Evolutionary conservation across 2,888 invertebrate genomes (phyloP), one percentile per base, ranked within the genome.

Genomic region (Arrhopalites spinosus): DNA sequence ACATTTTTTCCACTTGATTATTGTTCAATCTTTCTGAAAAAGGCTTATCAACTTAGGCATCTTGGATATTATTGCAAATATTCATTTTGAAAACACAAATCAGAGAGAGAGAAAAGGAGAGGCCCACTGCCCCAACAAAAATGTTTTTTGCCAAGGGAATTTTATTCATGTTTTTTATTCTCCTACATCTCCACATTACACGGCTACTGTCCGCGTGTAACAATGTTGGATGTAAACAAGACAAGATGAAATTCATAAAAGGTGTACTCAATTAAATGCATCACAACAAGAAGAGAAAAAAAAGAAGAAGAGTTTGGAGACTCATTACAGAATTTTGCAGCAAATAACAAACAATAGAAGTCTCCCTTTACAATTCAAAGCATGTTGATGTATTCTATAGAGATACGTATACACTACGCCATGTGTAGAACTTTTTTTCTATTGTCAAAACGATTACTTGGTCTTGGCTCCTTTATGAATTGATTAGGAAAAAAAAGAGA

Each of bases 21-120:
- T 30, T 69, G 69, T 56, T 25, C 17, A 29, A 69, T 69, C 29
- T 53, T 69, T 56, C 53, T 30, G n/a, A n/a, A 69, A 69, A 69
- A 69, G 69, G 53, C 30, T 69, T 69, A 69, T 69, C 69, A 17
- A 25, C 17, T 5, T 17, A 66, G 23, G 66, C 13, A 66, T 66
- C 66, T 66, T 7, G 8, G 53, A 17, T 17, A 17, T 53, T 53
- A 20, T 53, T 53, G 23, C 59, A 59, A 20, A 53, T 53, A 53
- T 13, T 13, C 23, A 59, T 25, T 59, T 20, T 53, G 7, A 5
- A 53, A 7, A 3, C 5, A 36, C 36, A 36, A 36, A 36, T 11
- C 36, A 36, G 36, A 36, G 36, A 36, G 36, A 11, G 36, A 36
- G 36, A 36, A 36, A 36, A 11, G 36, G 36, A 36, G 36, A 3